Evolutionary conservation across 2,113 vertebrate genomes (phyloP).

Genomic region (Chrysemys picta): DNA sequence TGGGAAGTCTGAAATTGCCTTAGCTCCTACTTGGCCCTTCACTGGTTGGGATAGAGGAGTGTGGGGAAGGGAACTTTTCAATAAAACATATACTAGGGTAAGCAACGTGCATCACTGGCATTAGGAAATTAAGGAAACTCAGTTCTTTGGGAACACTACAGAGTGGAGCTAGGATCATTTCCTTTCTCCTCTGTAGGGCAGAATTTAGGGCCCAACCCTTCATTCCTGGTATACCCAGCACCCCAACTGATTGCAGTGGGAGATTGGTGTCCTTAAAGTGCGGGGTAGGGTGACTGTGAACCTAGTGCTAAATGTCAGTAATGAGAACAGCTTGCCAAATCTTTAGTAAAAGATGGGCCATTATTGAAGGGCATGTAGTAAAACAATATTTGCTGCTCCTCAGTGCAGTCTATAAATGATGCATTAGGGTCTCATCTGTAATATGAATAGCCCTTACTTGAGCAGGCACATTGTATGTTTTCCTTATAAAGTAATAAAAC

Average conservation of each 20-base stretch:
- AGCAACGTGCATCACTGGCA: conserved; percentile 11
- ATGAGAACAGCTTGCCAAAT: conserved; percentile 47
- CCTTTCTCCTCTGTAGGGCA: neutral
- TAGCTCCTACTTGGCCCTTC: conserved; percentile 13
- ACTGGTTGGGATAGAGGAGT: conserved; percentile 29
- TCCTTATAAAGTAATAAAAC: neutral
- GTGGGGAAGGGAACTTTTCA: conserved; percentile 4
- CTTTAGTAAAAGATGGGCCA: conserved; percentile 31
- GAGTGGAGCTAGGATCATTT: neutral
- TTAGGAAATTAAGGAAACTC: neutral
- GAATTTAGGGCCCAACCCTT: neutral
- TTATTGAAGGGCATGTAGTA: conserved; percentile 48
- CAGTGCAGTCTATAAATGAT: conserved; percentile 42
- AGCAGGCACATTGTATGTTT: neutral
- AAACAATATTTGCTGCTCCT: conserved; percentile 49
- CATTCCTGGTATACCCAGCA: neutral
- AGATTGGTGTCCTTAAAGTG: conserved; percentile 12
- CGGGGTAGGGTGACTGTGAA: conserved; percentile 32
- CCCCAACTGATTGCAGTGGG: conserved; percentile 9
- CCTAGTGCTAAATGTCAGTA: conserved; percentile 22
- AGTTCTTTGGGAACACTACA: conserved; percentile 3
- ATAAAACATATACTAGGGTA: conserved; percentile 1
- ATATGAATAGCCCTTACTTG: neutral
- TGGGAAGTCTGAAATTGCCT: neutral
- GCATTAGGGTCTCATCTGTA: neutral